A percentile compares a stretch with the other conserved stretches of the same genome.
Conservation (phyloP, 2,113 vertebrate genomes). For the Psammodynastes pulverulentus region DNA sequence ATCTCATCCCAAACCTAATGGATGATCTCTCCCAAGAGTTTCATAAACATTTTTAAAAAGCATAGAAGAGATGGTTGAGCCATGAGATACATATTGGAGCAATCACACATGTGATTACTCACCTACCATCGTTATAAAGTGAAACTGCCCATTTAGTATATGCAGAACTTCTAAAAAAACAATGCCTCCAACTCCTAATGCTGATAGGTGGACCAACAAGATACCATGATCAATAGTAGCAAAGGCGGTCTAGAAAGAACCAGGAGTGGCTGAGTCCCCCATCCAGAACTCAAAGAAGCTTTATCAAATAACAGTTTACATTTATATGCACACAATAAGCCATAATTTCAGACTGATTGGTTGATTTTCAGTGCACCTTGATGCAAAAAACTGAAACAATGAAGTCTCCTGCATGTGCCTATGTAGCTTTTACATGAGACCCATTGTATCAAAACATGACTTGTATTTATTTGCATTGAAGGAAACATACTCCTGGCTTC, state of each 20-base stretch:
- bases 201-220: not conserved
- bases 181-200: not conserved
- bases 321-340: not conserved
- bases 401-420: not conserved
- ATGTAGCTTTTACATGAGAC: not conserved
- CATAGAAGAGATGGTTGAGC: not conserved
- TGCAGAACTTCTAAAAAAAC: not conserved
- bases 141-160: not conserved
- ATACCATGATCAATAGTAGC: not conserved
- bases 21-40: not conserved
- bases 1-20: not conserved
- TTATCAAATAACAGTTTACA: not conserved
- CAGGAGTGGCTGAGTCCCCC: not conserved
- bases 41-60: not conserved
- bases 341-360: not conserved
- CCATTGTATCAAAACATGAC: not conserved
- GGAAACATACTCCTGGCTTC: not conserved
- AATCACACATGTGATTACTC: not conserved
- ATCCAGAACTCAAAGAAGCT: not conserved
- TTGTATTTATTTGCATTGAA: not conserved
- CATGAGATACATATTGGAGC: not conserved
- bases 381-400: not conserved
- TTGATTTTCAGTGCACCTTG: not conserved
- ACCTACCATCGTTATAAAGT: not conserved
- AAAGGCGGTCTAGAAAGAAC: not conserved